A percentile compares a stretch with the other conserved stretches of the same genome.
Conservation (phyloP, 2,797 vertebrate genomes). For the Distichodus sexfasciatus region DNA sequence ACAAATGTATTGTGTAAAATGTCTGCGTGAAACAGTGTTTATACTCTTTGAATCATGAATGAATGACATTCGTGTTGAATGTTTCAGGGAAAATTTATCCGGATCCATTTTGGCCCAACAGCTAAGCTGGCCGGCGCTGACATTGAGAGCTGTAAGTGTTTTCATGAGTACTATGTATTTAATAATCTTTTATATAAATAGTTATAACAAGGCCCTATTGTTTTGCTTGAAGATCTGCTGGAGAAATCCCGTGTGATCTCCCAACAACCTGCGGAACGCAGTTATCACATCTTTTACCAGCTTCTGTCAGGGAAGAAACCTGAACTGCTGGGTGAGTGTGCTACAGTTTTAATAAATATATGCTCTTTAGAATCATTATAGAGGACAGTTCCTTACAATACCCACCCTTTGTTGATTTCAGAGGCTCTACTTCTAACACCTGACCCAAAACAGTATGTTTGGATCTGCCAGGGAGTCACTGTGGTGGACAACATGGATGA, state of each 20-base stretch:
- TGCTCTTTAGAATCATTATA: background rate
- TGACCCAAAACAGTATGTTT: conserved; percentile 59
- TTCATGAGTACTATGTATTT: background rate
- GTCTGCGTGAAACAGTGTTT: background rate
- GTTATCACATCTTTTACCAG: conserved; percentile 75
- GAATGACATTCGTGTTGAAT: conserved; percentile 30
- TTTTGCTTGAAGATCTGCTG: conserved; percentile 61
- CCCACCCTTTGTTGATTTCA: conserved; percentile 42
- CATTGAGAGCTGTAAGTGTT: conserved; percentile 71
- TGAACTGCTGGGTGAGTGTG: conserved; percentile 61
- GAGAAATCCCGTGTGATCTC: conserved; percentile 74
- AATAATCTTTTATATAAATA: background rate
- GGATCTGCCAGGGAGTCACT: conserved; percentile 67
- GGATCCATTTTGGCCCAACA: conserved; percentile 73
- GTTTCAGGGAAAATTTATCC: conserved; percentile 76
- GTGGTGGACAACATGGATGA: conserved; percentile 64
- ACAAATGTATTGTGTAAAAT: background rate
- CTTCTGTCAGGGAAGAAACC: conserved; percentile 72
- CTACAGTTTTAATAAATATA: background rate
- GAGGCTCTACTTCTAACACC: conserved; percentile 66
- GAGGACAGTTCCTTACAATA: background rate
- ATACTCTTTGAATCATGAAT: background rate
- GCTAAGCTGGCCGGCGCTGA: conserved; percentile 73
- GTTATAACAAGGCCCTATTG: background rate
- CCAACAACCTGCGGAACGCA: conserved; percentile 66